Base-by-base conservation (phyloP, 30 jellyfish, hydroid and myxozoan species). In the Chironex yamaguchii region DNA sequence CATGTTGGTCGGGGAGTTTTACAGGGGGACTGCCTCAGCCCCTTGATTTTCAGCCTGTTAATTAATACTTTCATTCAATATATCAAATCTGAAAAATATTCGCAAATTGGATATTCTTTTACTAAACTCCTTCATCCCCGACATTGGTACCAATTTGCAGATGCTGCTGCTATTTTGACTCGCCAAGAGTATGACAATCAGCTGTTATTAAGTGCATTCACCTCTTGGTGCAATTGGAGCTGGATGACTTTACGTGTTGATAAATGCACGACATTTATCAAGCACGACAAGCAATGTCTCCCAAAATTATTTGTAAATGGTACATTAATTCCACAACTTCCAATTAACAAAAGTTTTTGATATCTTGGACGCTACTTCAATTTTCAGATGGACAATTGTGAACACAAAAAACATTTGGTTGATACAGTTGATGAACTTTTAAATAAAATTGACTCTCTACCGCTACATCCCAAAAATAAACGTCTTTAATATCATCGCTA, bases 101-200 rank as follows among this genome's bases (percentile, higher is more conserved):
- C 2, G 9, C 0, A 32, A 30, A 58, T 67, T 32, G 81, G 81
- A 26, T 67, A 30, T 28, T 67, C 71, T 67, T 27, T 36, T 30
- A 26, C 32, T 30, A 28, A 67, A 2, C n/a, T 67, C n/a, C 36
- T 67, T 4, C 63, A 67, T 12, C 81, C n/a, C 17, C 63, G 33
- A 1, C 71, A 67, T 32, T 67, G 72, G 81, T 0, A 31, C 70
- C 81, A 67, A 30, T 67, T 67, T 67, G 81, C 81, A 2, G 71
- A 67, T 30, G 81, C 33, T 33, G 70, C 81, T 1, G 81, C 81
- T 6, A 30, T 67, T 11, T 58, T 67, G 30, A 67, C 71, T 4
- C 33, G 20, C 3, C 23, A 25, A 9, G 81, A 29, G 35, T n/a
- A 28, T 1, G 81, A 67, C 32, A 67, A 67, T 25, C 81, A 67